Base-by-base conservation (phyloP, 1,140 invertebrate species). In the Nasonia giraulti region DNA sequence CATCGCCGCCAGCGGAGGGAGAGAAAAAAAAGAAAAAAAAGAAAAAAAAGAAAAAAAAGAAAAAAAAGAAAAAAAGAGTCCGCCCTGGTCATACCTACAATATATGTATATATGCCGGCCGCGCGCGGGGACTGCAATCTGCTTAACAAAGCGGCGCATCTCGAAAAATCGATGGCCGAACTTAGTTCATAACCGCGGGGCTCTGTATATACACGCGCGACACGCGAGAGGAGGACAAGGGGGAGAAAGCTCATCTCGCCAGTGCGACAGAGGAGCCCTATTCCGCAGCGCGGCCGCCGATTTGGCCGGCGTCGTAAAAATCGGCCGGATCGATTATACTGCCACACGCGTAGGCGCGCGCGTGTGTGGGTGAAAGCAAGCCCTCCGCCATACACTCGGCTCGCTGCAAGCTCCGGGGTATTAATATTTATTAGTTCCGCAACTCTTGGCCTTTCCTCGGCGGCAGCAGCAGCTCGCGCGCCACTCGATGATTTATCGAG, bases 341-440 rank as follows among this genome's bases (percentile, higher is more conserved):
- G 20, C n/a, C 10, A 37, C 20, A 37, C n/a, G 17, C 10, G 27
- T 71, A 33, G 1, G n/a, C 5, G n/a, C 11, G 23, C 5, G n/a
- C n/a, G n/a, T n/a, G 23, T 69, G 20, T 80, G 62, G 80, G 27
- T 62, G 33, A 62, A 80, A 74, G 83, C 62, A 66, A 80, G n/a
- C 83, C n/a, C 76, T 44, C 31, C 71, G 33, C 69, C 37, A 10
- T 14, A 80, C 31, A 68, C 79, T 73, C 79, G 27, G 27, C 27
- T 27, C 31, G 4, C 33, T 71, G 71, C 71, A 82, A 82, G 69
- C 80, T 74, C 76, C 44, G 31, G 74, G 47, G 84, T 85, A 87
- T 87, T 87, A 87, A 87, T 87, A 87, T 87, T 87, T 87, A 87
- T 87, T 87, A 87, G 86, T 87, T 87, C 68, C 84, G 80, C 84